Conservation (phyloP, 2,797 vertebrate genomes). For the Antrozous pallidus region DNA sequence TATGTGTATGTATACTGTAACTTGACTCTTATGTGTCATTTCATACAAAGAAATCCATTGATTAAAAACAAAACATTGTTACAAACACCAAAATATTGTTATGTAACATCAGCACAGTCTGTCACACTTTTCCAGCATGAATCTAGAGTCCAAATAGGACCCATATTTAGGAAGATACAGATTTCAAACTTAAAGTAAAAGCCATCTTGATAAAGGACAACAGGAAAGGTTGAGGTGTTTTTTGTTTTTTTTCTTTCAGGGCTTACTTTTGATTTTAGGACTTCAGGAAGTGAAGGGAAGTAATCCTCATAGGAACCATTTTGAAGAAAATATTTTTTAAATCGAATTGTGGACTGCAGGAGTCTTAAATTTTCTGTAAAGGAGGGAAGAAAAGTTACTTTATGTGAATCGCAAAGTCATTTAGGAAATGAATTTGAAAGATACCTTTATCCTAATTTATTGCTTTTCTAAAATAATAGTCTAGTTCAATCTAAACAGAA, state of each 20-base stretch:
- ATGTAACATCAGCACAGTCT: not conserved
- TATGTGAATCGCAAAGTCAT: constrained; percentile 46
- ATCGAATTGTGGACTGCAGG: constrained; percentile 76
- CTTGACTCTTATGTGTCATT: not conserved
- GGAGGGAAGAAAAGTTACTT: constrained; percentile 69
- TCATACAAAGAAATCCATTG: not conserved
- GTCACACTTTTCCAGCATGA: not conserved
- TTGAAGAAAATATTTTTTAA: constrained; percentile 78
- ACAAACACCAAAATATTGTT: not conserved
- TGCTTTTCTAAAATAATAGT: constrained; percentile 43
- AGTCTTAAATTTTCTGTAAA: constrained; percentile 81
- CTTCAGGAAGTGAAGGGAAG: constrained; percentile 76
- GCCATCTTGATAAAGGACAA: not conserved
- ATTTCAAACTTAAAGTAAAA: constrained; percentile 26
- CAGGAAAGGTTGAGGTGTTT: not conserved
- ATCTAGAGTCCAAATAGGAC: not conserved
- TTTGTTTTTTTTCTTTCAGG: not conserved
- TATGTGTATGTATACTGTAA: not conserved
- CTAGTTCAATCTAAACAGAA: constrained; percentile 43
- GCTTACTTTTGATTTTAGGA: constrained; percentile 84
- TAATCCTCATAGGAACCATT: constrained; percentile 78
- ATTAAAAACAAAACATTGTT: not conserved
- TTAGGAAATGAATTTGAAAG: constrained; percentile 60
- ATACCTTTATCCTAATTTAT: constrained; percentile 47
- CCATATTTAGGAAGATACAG: not conserved